A percentile compares a stretch with the other conserved stretches of the same genome.
phyloP scores from a whole-genome alignment of 2,888 invertebrate genomes.

The Galeopsomyia nigrocyanea region DNA sequence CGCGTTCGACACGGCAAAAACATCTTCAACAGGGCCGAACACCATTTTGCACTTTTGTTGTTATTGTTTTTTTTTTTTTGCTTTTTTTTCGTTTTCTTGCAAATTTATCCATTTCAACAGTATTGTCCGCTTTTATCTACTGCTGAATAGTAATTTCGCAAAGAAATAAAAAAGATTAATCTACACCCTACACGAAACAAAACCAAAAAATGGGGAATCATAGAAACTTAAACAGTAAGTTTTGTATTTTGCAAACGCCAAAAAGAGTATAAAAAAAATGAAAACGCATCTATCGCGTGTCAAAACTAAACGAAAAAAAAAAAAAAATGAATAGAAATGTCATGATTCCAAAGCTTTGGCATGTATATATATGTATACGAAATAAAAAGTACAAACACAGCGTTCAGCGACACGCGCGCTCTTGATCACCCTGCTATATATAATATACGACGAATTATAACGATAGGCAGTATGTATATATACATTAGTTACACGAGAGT shows the following conservation, averaged over 20 bases:
- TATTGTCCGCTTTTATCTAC: too few species aligned
- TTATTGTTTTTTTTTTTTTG: neutral
- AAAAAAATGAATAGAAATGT: slow-evolving; percentile 18
- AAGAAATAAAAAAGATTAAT: neutral
- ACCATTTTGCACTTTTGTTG: slow-evolving; percentile 16
- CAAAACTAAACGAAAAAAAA: neutral
- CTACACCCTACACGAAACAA: neutral
- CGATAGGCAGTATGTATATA: slow-evolving; percentile 50
- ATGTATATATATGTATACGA: neutral
- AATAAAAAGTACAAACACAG: neutral
- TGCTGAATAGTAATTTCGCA: too few species aligned
- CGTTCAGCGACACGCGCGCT: neutral
- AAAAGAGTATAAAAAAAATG: too few species aligned
- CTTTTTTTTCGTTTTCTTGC: neutral
- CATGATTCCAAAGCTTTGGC: neutral
- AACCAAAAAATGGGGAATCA: neutral
- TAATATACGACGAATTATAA: neutral
- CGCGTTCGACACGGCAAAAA: slow-evolving; percentile 21
- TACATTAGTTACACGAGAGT: slow-evolving; percentile 49
- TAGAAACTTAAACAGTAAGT: too few species aligned
- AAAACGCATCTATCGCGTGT: neutral
- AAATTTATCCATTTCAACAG: neutral
- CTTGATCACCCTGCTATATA: neutral
- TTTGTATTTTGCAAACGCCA: too few species aligned
- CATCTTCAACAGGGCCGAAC: slow-evolving; percentile 22